Base-by-base conservation (phyloP, 2,797 vertebrate species). In the Micropoecilia bifurca region DNA sequence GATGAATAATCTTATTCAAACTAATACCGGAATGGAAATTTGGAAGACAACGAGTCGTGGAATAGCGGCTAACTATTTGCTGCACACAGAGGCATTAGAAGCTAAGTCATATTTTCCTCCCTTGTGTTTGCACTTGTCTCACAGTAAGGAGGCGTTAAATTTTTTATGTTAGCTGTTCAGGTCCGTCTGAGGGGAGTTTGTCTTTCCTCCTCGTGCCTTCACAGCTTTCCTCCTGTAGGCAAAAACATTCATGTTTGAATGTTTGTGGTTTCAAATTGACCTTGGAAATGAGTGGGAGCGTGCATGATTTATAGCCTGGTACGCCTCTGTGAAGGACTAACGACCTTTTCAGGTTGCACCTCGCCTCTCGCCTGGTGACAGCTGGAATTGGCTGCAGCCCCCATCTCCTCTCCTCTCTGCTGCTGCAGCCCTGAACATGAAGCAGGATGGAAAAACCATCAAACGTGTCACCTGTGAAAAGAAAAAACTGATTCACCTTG, bases 1-100 rank as follows among this genome's bases (percentile, higher is more conserved):
- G 45, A 71, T 43, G 18, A 59, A 79, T 22, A 79, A 79, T 85
- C 47, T 78, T 84, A 84, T 84, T 69, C 47, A 79, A 85, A 83
- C 63, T 25, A 13, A 41, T 77, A 57, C 45, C 55, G 28, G 74
- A 74, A 80, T 57, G 20, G 47, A 12, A 39, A n/a, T 76, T 71
- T 41, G 59, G n/a, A 59, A 36, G 25, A 39, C 72, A 13, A 33
- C 41, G 39, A 30, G 61, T 41, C 13, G 36, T 45, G 48, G 25
- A 57, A 7, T 25, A n/a, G 74, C 61, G 69, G 10, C 10, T 63
- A 16, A 22, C 45, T 76, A 63, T n/a, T 76, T 55, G 59, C 43
- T 55, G 59, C 43, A n/a, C 33, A 63, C 30, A 63, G 61, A 63
- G 33, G 33, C 30, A 63, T 63, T 63, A 63, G 61, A 36, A 63